A percentile compares a stretch with the other conserved stretches of the same genome.
Evolutionary conservation across 2,113 vertebrate genomes (phyloP).

Genomic region (Osmerus mordax): DNA sequence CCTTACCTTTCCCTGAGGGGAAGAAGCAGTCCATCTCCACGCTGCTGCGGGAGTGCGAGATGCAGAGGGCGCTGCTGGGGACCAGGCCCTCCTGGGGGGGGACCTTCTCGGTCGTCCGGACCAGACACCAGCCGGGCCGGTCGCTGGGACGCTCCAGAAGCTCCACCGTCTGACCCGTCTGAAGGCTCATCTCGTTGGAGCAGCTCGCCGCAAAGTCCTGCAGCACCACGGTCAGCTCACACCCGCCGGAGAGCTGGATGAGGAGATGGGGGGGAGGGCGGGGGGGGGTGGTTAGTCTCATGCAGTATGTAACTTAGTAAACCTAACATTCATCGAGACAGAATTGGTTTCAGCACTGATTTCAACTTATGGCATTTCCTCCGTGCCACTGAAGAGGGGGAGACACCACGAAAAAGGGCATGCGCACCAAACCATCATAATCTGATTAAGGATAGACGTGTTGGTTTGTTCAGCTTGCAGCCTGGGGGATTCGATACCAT

Average conservation of each 20-base stretch:
- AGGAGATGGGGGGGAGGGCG: not conserved
- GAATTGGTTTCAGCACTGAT: no score
- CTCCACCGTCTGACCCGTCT: slow-evolving; percentile 93
- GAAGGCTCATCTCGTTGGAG: slow-evolving; percentile 81
- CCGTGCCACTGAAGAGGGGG: no score
- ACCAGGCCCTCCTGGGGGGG: slow-evolving; percentile 92
- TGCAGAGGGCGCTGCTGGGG: slow-evolving; percentile 86
- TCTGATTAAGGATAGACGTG: no score
- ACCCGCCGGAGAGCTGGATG: slow-evolving; percentile 89
- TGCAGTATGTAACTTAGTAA: no score
- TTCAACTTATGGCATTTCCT: no score
- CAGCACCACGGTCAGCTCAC: slow-evolving; percentile 92
- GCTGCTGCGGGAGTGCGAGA: slow-evolving; percentile 94
- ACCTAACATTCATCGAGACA: no score
- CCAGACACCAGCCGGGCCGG: slow-evolving; percentile 91
- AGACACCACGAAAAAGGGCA: no score
- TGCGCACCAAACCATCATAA: no score
- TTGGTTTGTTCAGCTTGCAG: no score
- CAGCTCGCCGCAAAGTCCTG: slow-evolving; percentile 90
- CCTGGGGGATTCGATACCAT: no score
- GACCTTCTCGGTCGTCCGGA: slow-evolving; percentile 87
- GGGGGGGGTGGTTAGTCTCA: not conserved
- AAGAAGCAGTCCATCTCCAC: slow-evolving; percentile 99
- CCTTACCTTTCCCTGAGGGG: slow-evolving; percentile 90
- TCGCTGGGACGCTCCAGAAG: slow-evolving; percentile 90